Percentiles rank a stretch among this genome's conserved stretches.
Conservation (phyloP, 2,797 vertebrate species). For the Rhynchotus rufescens region DNA sequence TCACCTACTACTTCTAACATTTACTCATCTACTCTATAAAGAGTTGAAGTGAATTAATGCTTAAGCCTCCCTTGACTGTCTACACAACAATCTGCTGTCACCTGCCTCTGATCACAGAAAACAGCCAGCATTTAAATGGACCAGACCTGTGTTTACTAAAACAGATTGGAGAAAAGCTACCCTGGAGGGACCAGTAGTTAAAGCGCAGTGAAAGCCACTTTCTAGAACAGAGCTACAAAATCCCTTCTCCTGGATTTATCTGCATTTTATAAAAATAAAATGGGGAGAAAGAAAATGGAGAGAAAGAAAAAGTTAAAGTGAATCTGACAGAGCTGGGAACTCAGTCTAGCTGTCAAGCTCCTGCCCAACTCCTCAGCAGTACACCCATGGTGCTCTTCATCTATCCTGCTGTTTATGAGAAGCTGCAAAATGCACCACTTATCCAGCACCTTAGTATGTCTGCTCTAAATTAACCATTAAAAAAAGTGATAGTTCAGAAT, state of each 20-base stretch:
- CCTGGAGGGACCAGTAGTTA: background rate
- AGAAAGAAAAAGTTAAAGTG: background rate
- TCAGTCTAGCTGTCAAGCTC: background rate
- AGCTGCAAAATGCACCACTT: background rate
- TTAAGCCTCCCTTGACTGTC: background rate
- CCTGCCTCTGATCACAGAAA: background rate
- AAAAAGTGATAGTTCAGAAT: background rate
- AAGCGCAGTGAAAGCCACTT: background rate
- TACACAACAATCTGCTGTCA: background rate
- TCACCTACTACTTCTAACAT: no score
- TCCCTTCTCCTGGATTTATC: background rate
- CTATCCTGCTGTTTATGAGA: background rate
- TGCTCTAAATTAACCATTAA: background rate
- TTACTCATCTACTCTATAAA: background rate
- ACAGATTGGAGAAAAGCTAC: background rate
- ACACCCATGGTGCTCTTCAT: background rate
- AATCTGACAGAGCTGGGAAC: background rate
- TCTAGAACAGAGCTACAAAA: background rate
- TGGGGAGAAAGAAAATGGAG: no score
- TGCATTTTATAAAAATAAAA: background rate
- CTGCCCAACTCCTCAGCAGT: background rate
- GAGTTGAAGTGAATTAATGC: background rate
- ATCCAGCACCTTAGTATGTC: background rate
- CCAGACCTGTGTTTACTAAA: background rate
- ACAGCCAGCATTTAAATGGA: background rate